Conservation (phyloP, 2,797 vertebrate species). For the Epinephelus coioides region DNA sequence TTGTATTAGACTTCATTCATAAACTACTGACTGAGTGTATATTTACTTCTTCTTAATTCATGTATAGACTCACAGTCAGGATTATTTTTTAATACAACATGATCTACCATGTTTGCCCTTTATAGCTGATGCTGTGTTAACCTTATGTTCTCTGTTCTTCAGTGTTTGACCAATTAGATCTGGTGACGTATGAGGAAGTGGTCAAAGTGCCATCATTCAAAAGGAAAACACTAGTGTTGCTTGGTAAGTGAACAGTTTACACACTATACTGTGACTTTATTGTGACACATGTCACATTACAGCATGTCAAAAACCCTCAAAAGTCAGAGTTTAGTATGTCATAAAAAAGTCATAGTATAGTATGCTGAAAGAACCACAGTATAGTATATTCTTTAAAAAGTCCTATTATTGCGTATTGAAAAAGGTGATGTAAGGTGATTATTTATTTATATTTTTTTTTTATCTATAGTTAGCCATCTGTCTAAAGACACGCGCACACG, state of each 20-base stretch:
- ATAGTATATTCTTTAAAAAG: too few relatives aligned
- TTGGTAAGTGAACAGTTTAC: constrained; percentile 64
- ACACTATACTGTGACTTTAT: too few relatives aligned
- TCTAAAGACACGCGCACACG: too few relatives aligned
- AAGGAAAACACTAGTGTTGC: constrained; percentile 96
- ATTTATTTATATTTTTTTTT: too few relatives aligned
- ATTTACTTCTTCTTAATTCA: neutral
- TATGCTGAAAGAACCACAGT: too few relatives aligned
- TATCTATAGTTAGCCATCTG: too few relatives aligned
- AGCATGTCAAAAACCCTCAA: too few relatives aligned
- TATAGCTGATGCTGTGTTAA: neutral
- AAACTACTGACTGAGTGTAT: neutral
- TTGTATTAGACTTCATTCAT: neutral
- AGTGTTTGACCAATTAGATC: constrained; percentile 99
- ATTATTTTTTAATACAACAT: too few relatives aligned
- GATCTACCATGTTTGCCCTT: neutral
- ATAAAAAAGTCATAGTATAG: neutral
- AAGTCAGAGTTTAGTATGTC: too few relatives aligned
- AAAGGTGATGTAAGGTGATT: too few relatives aligned
- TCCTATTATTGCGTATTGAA: too few relatives aligned
- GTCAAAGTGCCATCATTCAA: constrained; percentile 91
- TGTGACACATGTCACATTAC: too few relatives aligned
- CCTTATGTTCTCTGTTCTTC: constrained; percentile 39
- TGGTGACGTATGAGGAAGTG: constrained; percentile 93
- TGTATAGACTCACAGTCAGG: neutral